phyloP scores from a whole-genome alignment of 2,797 vertebrate genomes.

The Numenius phaeopus region DNA sequence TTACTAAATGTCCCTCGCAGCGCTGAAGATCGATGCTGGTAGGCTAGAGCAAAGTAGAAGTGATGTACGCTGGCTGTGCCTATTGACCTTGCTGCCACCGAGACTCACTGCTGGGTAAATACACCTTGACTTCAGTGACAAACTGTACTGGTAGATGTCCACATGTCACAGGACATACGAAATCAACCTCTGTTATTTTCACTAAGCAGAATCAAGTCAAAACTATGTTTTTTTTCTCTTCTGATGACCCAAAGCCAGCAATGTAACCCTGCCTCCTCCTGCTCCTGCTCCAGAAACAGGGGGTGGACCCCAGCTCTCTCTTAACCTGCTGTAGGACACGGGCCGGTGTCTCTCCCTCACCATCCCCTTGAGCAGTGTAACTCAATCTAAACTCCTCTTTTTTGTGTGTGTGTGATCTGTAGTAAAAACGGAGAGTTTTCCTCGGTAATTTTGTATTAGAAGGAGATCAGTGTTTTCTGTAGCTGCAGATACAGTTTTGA shows the following conservation, averaged over 20 bases:
- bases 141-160: neutral
- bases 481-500: neutral
- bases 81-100: neutral
- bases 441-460: neutral
- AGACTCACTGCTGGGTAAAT: neutral
- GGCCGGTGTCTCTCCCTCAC: fast-evolving
- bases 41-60: neutral
- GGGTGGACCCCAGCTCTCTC: neutral
- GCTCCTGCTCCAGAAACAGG: neutral
- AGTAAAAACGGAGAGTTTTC: neutral
- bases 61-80: neutral
- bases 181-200: neutral
- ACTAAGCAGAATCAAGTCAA: neutral
- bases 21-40: neutral
- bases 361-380: neutral
- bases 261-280: neutral
- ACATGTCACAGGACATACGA: neutral
- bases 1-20: neutral
- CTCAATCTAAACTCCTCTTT: neutral
- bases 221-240: neutral
- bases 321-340: neutral
- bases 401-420: no score
- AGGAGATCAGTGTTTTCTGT: neutral
- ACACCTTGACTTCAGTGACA: neutral
- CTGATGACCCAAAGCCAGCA: neutral